Percentiles rank a stretch among this genome's conserved stretches.
Conservation (phyloP, 2,888 invertebrate species). For the Tuberolachnus salignus region DNA sequence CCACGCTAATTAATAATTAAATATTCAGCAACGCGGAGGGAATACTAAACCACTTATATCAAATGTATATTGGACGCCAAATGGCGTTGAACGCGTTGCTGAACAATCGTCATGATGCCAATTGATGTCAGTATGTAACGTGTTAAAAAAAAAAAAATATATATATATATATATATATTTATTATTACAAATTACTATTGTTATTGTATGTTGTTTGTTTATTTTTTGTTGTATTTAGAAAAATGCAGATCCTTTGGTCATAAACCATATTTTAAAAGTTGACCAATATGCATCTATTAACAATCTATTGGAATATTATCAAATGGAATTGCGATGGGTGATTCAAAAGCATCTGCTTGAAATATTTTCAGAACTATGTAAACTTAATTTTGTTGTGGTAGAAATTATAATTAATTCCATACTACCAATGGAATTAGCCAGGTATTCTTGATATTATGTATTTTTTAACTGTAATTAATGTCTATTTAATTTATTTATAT, state of each 20-base stretch:
- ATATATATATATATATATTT: no score
- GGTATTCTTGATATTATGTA: conserved; percentile 64
- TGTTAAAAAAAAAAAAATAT: no score
- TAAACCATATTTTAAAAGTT: conserved; percentile 74
- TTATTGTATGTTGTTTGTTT: no score
- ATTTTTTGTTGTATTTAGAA: conserved; percentile 69
- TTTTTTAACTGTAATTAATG: not conserved
- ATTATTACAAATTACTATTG: no score
- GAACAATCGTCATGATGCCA: no score
- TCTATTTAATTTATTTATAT: not conserved
- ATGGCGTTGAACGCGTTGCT: no score
- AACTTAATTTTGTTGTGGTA: conserved; percentile 79
- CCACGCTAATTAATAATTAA: no score
- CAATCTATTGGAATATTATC: conserved; percentile 89
- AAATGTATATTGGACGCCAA: no score
- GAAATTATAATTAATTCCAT: conserved; percentile 85
- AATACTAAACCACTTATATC: no score
- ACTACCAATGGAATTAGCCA: conserved; percentile 87
- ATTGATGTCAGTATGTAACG: no score
- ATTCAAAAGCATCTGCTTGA: conserved; percentile 81
- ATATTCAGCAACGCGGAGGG: no score
- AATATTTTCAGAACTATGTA: conserved; percentile 87
- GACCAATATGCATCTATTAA: conserved; percentile 79
- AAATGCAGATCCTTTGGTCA: conserved; percentile 89
- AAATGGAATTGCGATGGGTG: conserved; percentile 92